A percentile compares a stretch with the other conserved stretches of the same genome.
Evolutionary conservation across 53 echinoderm and acorn worm species (phyloP).

Genomic region (Holothuria leucospilota): DNA sequence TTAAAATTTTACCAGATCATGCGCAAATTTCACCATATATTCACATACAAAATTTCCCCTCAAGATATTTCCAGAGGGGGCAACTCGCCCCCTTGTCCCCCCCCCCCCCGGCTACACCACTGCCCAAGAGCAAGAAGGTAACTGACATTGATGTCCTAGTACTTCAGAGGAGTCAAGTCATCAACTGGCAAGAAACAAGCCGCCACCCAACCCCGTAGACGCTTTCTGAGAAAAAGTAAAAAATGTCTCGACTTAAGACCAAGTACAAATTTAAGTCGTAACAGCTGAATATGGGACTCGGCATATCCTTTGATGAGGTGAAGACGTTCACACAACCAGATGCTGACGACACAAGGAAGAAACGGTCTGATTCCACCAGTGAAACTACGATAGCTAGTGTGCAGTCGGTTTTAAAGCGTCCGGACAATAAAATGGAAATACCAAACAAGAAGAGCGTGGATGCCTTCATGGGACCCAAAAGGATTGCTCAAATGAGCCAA

Average conservation of each 20-base stretch:
- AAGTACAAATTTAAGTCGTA: background rate
- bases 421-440: background rate
- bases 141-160: background rate
- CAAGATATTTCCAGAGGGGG: no score
- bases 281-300: background rate
- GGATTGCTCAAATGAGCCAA: background rate
- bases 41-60: no score
- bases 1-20: no score
- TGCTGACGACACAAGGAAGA: constrained; percentile 10
- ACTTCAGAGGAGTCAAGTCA: no score
- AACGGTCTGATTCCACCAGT: background rate
- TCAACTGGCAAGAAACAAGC: constrained; percentile 12
- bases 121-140: constrained; percentile 7
- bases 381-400: background rate
- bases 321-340: background rate
- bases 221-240: background rate
- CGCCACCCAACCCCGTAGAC: constrained; percentile 5
- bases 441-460: constrained; percentile 3
- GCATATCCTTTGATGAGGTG: constrained; percentile 24
- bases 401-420: constrained; percentile 8
- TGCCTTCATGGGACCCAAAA: background rate
- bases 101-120: no score
- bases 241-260: background rate
- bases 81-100: no score
- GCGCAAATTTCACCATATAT: no score